Percentiles rank a stretch among this genome's conserved stretches.
Evolutionary conservation across 2,888 invertebrate genomes (phyloP).

Genomic region (Scaeva pyrastri): DNA sequence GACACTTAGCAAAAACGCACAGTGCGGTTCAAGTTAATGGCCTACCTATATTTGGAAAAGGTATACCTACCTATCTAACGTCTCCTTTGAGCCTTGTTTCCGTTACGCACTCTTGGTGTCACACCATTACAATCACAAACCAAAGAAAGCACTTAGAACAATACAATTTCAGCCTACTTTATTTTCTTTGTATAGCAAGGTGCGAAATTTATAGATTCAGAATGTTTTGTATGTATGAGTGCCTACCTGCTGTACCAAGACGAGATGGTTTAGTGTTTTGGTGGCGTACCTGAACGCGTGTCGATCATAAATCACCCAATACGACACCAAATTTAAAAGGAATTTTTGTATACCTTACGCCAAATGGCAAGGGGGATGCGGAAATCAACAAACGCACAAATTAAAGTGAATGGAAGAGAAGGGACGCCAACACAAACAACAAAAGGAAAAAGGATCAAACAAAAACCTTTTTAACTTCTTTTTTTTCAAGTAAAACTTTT

Average conservation of each 20-base stretch:
- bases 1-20: slow-evolving; percentile 66
- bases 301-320: slow-evolving; percentile 74
- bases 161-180: slow-evolving; percentile 40
- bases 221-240: neutral
- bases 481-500: slow-evolving; percentile 49
- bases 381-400: slow-evolving; percentile 27
- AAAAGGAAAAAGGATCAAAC: slow-evolving; percentile 19
- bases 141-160: slow-evolving; percentile 17
- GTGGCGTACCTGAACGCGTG: slow-evolving; percentile 74
- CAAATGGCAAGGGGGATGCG: neutral
- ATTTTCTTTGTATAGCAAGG: neutral
- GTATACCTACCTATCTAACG: slow-evolving; percentile 8
- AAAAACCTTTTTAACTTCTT: slow-evolving; percentile 22
- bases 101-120: neutral
- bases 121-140: neutral
- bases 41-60: slow-evolving; percentile 71
- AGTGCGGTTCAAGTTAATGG: slow-evolving; percentile 67
- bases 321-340: slow-evolving; percentile 68
- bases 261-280: slow-evolving; percentile 67
- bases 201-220: slow-evolving; percentile 39
- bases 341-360: neutral
- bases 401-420: slow-evolving; percentile 22
- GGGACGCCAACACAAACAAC: neutral
- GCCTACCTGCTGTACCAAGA: slow-evolving; percentile 57
- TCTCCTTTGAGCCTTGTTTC: neutral